Conservation (phyloP, 2,888 invertebrate species). For the Diplazon laetatorius region DNA sequence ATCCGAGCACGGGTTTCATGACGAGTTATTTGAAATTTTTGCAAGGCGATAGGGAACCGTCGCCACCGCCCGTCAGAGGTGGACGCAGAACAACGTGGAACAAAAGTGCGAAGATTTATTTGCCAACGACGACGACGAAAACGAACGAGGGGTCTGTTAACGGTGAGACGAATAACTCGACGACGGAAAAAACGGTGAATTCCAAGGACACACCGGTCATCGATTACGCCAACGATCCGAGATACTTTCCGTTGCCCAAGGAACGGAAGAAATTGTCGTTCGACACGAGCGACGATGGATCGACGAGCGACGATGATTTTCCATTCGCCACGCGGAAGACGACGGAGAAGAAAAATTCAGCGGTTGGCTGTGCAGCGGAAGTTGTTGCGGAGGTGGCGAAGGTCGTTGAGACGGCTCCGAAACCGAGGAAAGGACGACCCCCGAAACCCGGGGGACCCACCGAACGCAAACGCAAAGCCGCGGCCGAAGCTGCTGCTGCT, state of each 20-base stretch:
- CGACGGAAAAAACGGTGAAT: conserved; percentile 76
- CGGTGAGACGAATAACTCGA: conserved; percentile 71
- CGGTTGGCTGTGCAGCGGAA: too few species aligned
- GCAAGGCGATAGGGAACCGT: conserved; percentile 91
- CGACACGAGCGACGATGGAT: conserved; percentile 87
- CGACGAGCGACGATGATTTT: conserved; percentile 85
- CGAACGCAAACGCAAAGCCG: conserved; percentile 81
- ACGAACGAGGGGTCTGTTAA: conserved; percentile 68
- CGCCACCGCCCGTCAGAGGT: conserved; percentile 89
- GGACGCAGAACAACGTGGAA: conserved; percentile 88
- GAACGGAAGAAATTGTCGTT: conserved; percentile 87
- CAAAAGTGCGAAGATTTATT: conserved; percentile 81
- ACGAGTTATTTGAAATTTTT: conserved; percentile 93
- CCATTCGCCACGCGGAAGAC: conserved; percentile 76
- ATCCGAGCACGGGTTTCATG: conserved; percentile 91
- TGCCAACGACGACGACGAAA: conserved; percentile 72
- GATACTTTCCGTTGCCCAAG: conserved; percentile 89
- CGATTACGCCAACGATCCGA: conserved; percentile 86
- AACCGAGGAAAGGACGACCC: conserved; percentile 81
- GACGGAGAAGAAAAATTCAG: conserved; percentile 67
- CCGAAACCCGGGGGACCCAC: conserved; percentile 82
- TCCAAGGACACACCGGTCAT: conserved; percentile 83
- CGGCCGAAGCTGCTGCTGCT: conserved; percentile 76
- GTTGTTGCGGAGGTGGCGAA: conserved; percentile 23
- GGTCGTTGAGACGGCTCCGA: conserved; percentile 52